Base-by-base conservation (phyloP, 2,888 invertebrate genomes). In the Caenorhabditis japonica region DNA sequence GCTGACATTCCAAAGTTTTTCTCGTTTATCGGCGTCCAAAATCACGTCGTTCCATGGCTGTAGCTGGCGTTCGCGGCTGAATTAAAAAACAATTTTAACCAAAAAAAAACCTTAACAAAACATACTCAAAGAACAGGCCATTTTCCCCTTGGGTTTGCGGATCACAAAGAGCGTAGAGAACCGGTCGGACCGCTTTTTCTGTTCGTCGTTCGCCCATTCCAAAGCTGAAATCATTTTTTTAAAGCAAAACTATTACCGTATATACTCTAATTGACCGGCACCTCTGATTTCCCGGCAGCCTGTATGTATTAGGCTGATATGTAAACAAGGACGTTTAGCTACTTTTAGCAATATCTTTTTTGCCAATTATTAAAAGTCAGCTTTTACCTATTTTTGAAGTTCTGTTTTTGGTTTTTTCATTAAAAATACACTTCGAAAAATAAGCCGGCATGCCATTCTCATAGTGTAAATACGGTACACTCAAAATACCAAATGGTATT, bases 81-180 rank as follows among this genome's bases (percentile, higher is more conserved):
- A 84, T 41, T 2, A 13, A 12, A 13, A 41, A 41, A 17, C 41
- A 19, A 41, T 8, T 17, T 13, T 13, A 12, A 41, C 7, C 41
- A 1, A 1, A 41, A 12, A 41, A 41, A 13, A 17, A 5, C 15
- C 7, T 17, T 30, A 30, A 44, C 39, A 47, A 34, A 41, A 76
- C 82, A 71, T 41, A 85, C 85, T 82, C 78, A 51, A 86, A 77
- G 56, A 86, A 85, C 15, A 74, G 36, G 3, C 85, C 85, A 39
- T 73, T 84, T 17, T 56, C 55, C 0, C 60, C 71, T 8, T 44
- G 76, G 23, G 79, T 80, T 8, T 46, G 81, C 0, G 84, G 84
- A 60, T 87, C 86, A 38, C 82, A 84, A 3, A 82, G 47, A 0
- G 85, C 86, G 56, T 81, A 86, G 13, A 86, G 62, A 0, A 86